phyloP scores from a whole-genome alignment of 2,113 vertebrate genomes.

The Craseonycteris thonglongyai region DNA sequence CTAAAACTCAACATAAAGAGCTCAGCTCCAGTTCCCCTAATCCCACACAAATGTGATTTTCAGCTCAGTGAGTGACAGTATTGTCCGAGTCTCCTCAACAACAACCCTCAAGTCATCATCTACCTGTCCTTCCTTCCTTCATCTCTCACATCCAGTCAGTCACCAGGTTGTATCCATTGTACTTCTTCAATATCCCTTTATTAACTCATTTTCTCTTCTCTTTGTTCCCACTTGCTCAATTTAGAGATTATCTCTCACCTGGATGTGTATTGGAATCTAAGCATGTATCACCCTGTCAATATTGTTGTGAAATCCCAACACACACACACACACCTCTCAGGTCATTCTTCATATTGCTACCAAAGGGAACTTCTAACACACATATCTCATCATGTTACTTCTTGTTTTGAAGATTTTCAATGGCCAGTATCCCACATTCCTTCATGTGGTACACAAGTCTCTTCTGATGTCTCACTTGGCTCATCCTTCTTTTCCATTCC shows the following conservation, averaged over 20 bases:
- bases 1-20: not conserved
- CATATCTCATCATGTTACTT: not conserved
- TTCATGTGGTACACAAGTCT: not conserved
- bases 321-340: not conserved
- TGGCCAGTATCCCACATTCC: not conserved
- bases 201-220: not conserved
- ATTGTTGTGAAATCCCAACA: not conserved
- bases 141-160: not conserved
- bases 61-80: too few species aligned
- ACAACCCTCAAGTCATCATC: not conserved
- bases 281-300: not conserved
- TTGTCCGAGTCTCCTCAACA: not conserved
- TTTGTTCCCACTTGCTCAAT: not conserved
- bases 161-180: not conserved
- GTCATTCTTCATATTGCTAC: not conserved
- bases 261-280: not conserved
- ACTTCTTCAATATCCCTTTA: not conserved
- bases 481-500: not conserved
- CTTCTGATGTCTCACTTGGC: not conserved
- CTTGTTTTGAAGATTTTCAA: not conserved
- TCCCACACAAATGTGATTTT: not conserved
- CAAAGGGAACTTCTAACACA: not conserved
- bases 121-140: not conserved
- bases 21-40: not conserved
- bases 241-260: not conserved